Conservation (phyloP, 2,888 invertebrate species). For the Synanthedon vespiformis region DNA sequence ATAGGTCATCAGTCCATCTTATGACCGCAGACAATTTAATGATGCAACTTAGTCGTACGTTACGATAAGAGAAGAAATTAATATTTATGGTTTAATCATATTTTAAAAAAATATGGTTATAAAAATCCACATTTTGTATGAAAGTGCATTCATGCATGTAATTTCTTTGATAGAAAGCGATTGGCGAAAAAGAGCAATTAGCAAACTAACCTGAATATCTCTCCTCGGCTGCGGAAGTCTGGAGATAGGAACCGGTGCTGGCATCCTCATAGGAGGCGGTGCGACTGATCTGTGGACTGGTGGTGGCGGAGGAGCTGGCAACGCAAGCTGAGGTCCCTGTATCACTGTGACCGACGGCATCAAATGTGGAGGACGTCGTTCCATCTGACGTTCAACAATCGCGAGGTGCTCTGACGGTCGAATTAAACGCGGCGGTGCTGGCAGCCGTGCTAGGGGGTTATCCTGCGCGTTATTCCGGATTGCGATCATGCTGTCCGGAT, state of each 20-base stretch:
- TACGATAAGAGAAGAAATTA: too few relatives aligned
- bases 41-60: too few relatives aligned
- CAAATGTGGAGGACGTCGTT: conserved; percentile 19
- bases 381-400: conserved; percentile 30
- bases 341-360: conserved; percentile 36
- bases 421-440: conserved; percentile 48
- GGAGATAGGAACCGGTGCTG: conserved; percentile 39
- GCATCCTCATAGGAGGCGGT: conserved; percentile 52
- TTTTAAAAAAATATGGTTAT: too few relatives aligned
- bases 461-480: conserved; percentile 4
- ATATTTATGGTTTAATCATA: too few relatives aligned
- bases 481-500: conserved; percentile 1
- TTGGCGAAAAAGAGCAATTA: not conserved
- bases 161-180: too few relatives aligned
- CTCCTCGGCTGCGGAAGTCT: conserved; percentile 45
- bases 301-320: conserved; percentile 22
- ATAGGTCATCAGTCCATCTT: too few relatives aligned
- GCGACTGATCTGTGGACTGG: conserved; percentile 42
- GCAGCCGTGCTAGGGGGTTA: conserved; percentile 9
- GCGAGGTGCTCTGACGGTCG: conserved; percentile 59
- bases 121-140: too few relatives aligned
- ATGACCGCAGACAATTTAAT: too few relatives aligned
- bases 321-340: conserved; percentile 3
- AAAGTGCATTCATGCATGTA: not conserved
- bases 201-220: conserved; percentile 48